phyloP scores from a whole-genome alignment of 2,113 vertebrate genomes.

The Setophaga kirtlandii region DNA sequence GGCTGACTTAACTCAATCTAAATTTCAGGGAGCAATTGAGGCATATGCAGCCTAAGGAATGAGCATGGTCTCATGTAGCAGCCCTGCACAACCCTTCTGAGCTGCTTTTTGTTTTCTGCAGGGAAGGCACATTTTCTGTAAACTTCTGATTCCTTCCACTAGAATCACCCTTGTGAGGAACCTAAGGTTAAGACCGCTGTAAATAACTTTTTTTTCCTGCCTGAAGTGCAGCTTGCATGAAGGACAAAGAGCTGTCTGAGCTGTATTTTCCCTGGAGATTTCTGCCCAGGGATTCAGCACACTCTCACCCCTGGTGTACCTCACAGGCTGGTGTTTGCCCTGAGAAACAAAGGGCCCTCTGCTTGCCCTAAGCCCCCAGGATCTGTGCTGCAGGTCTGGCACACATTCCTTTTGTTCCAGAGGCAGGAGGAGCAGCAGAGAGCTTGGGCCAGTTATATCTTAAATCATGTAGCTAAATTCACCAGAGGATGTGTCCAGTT shows the following conservation, averaged over 20 bases:
- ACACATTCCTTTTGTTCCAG: not conserved
- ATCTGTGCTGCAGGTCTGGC: not conserved
- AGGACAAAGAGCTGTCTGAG: not conserved
- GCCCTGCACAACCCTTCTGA: not conserved
- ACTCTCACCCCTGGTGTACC: not conserved
- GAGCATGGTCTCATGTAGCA: not conserved
- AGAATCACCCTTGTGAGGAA: not conserved
- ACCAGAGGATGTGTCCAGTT: not conserved
- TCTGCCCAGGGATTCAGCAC: not conserved
- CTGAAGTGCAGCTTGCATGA: not conserved
- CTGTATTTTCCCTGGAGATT: not conserved
- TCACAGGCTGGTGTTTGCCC: not conserved
- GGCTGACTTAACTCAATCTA: conserved; percentile 7
- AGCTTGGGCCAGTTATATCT: not conserved
- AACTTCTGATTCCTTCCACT: not conserved
- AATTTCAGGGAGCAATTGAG: not conserved
- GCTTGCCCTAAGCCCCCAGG: not conserved
- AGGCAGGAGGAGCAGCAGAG: not conserved
- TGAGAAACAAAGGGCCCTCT: not conserved
- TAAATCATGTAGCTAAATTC: conserved; percentile 6
- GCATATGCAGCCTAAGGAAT: not conserved
- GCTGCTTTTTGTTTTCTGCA: not conserved
- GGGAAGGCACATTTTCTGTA: not conserved
- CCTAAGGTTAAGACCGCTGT: not conserved
- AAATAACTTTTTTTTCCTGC: not conserved